Percentiles rank a stretch among this genome's conserved stretches.
phyloP scores from a whole-genome alignment of 2,113 vertebrate species.

The Empidonax traillii region DNA sequence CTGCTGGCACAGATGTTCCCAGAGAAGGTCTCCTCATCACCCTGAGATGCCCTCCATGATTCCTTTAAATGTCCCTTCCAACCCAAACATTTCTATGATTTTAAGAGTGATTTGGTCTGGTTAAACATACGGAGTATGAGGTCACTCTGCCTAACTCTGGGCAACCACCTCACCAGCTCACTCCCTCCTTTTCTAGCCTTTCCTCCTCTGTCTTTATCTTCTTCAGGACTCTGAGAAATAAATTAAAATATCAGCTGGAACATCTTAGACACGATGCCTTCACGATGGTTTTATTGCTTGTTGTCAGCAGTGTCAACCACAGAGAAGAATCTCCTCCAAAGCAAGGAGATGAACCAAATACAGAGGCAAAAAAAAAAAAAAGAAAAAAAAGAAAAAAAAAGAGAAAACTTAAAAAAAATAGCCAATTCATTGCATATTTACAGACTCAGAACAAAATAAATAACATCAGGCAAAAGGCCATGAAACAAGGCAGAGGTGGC shows the following conservation, averaged over 20 bases:
- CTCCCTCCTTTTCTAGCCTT: not conserved
- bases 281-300: conserved; percentile 54
- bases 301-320: conserved; percentile 46
- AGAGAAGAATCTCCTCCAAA: conserved; percentile 30
- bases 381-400: too few relatives aligned
- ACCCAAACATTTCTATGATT: not conserved
- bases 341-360: conserved; percentile 26
- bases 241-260: not conserved
- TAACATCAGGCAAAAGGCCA: conserved; percentile 38
- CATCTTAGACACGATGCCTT: not conserved
- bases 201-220: not conserved
- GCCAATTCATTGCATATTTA: conserved; percentile 1
- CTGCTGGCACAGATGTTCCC: not conserved
- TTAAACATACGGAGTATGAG: not conserved
- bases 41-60: not conserved
- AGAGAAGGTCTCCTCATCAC: not conserved
- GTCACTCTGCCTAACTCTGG: not conserved
- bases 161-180: not conserved
- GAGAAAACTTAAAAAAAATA: not conserved
- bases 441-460: conserved; percentile 59
- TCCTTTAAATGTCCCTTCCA: not conserved
- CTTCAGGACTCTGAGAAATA: not conserved
- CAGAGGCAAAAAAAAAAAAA: not conserved
- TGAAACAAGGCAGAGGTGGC: not conserved
- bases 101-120: not conserved